Base-by-base conservation (phyloP, 2,797 vertebrate genomes). In the Poecilia gillii region DNA sequence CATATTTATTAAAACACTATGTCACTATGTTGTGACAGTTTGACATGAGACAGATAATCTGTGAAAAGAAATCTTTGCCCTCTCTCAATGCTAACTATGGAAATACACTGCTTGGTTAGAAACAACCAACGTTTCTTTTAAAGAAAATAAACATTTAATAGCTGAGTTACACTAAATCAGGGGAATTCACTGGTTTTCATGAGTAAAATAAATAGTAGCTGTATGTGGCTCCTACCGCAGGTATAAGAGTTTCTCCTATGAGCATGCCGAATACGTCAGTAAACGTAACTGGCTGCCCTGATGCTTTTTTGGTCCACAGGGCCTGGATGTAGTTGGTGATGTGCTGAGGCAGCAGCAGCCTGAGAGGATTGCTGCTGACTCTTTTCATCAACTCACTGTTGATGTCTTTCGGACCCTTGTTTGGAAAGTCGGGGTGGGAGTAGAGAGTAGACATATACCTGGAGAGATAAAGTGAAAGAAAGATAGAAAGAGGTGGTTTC, bases 191-290 rank as follows among this genome's bases (percentile, higher is more conserved):
- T 71, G 11, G 12, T 23, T 13, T 14, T 20, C 28, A 36, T 79
- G 77, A 79, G 31, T 1, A 62, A 82, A 75, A 59, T 12, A 71
- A 81, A 53, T 28, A 76, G 45, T 53, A 28, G 20, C 6, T 46
- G 51, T 51, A 23, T 55, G 25, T 45, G 28, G 62, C 20, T 85
- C 98, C 95, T 95, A 99, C 99, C 76, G 97, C 92, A 3, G 96
- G 97, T 88, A 99, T 96, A 6, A 99, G 97, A 0, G 99, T 99
- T 93, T 99, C 99, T 87, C 98, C 98, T 76, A 99, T 99, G 66
- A 99, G 94, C 98, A 99, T 99, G 74, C 98, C 98, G 0, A 99
- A 99, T 85, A 99, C 95, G 87, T 99, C 99, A 0, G 99, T 97
- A 89, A 99, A 99, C n/a, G 98, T 99, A 83, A 99, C 99, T 0